Evolutionary conservation across 2,113 vertebrate species (phyloP), one percentile per base, ranked within the genome.

Genomic region (Triplophysa tibetana): DNA sequence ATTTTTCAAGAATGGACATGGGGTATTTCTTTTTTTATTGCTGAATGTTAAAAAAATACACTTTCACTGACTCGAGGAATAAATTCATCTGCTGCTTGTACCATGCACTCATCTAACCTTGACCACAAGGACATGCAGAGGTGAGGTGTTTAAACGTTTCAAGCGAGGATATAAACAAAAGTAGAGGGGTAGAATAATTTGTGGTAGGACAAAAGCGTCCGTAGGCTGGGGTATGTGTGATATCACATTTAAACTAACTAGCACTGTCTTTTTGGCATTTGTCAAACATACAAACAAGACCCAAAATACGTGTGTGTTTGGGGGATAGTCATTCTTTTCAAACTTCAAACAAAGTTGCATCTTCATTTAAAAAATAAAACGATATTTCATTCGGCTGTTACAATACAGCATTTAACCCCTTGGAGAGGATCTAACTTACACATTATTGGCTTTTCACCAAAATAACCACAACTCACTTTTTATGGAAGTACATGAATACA

Each of bases 91-190:
- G 95, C 95, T 95, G 95, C 93, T 95, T 96, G 93, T 89, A 96
- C 96, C 97, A 98, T 98, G 97, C 96, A 98, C 95, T 94, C 96
- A 95, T 96, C 95, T 95, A 95, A 96, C 94, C 94, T 96, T 95
- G 96, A 97, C 95, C 95, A 96, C 95, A 96, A 93, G 91, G 89
- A 96, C 96, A 98, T 98, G 96, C 97, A 98, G 94, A 96, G 87
- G 90, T 87, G 88, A 91, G 93, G 87, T 93, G 93, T 91, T 92
- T 83, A 88, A 87, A 91, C 87, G 85, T 91, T 89, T 92, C 91
- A 92, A 93, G 92, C 89, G 81, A 85, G 88, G 74, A 45, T 80
- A 81, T 85, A 60, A 29, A 60, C 86, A 82, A 82, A 77, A 70
- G 70, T 48, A 68, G 61, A 58, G 56, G 69, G 70, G 52, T 64